Evolutionary conservation across 2,888 invertebrate species (phyloP), one percentile per base, ranked within the genome.

Genomic region (Caenorhabditis uteleia): DNA sequence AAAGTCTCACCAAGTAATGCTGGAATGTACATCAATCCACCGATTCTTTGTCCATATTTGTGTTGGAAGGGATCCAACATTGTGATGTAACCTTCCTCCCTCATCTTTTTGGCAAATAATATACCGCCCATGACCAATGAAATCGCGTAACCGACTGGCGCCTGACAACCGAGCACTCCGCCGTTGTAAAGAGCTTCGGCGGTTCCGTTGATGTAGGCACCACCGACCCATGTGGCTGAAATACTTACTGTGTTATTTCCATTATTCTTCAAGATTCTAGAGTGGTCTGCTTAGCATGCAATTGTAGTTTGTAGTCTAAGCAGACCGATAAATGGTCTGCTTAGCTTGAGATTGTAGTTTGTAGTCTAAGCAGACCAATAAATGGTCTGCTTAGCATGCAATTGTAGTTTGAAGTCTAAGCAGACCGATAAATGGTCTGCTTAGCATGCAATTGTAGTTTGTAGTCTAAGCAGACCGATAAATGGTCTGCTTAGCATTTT

Each of bases 191-290:
- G 92, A 43, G 91, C 92, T 87, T 98, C 97, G 25, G 97, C 95
- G 18, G 97, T 95, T 68, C 97, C 97, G 85, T 98, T 98, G 85
- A 98, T 98, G 87, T 97, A 98, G 47, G 95, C 97, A 39, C 98
- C 97, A 67, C 97, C 98, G 49, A 98, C 97, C 97, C 98, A 98
- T 16, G 97, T 98, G 43, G 97, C 95, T 92, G 85, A 43, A 80
- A 72, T 21, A 23, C 5, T n/a, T n/a, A n/a, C n/a, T n/a, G n/a
- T n/a, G n/a, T 25, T 20, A 21, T 23, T 20, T 18, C 25, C 14
- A 43, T 43, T 23, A 7, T 43, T 26, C 26, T 23, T 21, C 14
- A 14, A 23, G 26, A 14, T 43, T 20, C 8, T 20, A 8, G 10
- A 33, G 10, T 33, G 10, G 10, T 12, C 10, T 33, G 10, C 10